These are phyloP conservation scores for Sciurus niger DNA, from an alignment of 2,113 vertebrate genomes.

Conservation along the genomic window DNA sequence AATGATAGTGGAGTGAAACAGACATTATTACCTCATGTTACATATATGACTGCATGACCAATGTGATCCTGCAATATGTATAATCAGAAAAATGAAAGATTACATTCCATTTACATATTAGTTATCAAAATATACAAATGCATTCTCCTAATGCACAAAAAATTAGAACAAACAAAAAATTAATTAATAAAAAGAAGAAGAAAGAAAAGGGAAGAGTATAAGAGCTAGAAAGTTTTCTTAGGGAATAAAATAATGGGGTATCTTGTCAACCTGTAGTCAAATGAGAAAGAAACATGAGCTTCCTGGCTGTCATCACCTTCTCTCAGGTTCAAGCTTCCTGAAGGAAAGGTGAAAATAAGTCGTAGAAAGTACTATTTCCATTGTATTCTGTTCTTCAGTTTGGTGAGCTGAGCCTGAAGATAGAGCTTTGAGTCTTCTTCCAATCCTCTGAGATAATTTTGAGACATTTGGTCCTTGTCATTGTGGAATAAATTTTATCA, in stretches of 20 bases:
- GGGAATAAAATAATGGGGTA: not conserved
- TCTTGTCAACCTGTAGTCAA: not conserved
- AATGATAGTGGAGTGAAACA: no score
- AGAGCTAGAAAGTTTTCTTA: not conserved
- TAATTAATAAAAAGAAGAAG: no score
- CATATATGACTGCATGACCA: no score
- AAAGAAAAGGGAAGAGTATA: accelerated
- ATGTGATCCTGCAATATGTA: no score
- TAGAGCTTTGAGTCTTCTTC: not conserved
- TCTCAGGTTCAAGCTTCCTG: not conserved
- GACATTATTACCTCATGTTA: no score
- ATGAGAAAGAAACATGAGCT: not conserved
- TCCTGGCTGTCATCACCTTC: not conserved
- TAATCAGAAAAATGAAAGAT: no score
- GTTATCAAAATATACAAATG: no score
- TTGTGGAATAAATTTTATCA: not conserved
- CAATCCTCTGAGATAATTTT: not conserved
- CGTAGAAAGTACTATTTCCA: not conserved
- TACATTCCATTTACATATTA: no score
- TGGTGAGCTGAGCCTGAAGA: not conserved
- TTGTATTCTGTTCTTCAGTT: not conserved
- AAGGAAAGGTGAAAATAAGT: not conserved
- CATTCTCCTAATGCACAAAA: no score
- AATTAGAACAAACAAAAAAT: no score
- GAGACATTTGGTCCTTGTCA: not conserved